Base-by-base conservation (phyloP, 2,797 vertebrate species). In the Ceryle rudis region DNA sequence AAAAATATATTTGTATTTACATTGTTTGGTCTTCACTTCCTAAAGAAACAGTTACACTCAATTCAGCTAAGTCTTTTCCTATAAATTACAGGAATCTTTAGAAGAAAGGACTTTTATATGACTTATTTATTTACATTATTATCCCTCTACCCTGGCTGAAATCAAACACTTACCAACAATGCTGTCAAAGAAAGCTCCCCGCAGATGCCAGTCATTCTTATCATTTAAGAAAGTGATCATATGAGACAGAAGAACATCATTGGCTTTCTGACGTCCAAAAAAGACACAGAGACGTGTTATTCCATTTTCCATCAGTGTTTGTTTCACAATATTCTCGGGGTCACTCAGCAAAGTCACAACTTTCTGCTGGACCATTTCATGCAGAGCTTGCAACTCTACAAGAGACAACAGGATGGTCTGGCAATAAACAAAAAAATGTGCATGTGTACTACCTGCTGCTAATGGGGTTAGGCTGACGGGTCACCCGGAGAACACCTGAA, bases 211-310 rank as follows among this genome's bases (percentile, higher is more conserved):
- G 97, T 99, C 99, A 80, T 99, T 99, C 98, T 99, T 99, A 97
- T 99, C 99, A 67, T 99, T 99, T 60, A 99, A 98, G 97, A 99
- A 99, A 72, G 99, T 99, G 98, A 99, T 99, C 99, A 99, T 99
- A 94, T 99, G 99, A 6, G 99, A 99, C 52, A 99, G 97, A 83
- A 99, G 99, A 75, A 99, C 99, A 80, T 99, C 99, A 35, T 99
- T 99, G 95, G 99, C 99, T 94, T 99, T 99, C 97, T 99, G 99
- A 23, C 99, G 98, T 73, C 99, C 99, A 44, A 99, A 99, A 97
- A 99, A 99, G 17, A 99, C 99, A 78, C 99, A 99, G 13, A 99
- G 98, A 11, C 99, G 98, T 5, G 99, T 99, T 97, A 99, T 99
- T 95, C 99, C 99, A 80, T 99, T 99, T 97, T 99, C 99, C 99